A percentile compares a stretch with the other conserved stretches of the same genome.
These are phyloP conservation scores for Diceros bicornis DNA, from an alignment of 2,797 vertebrate species.

Conservation along the genomic window DNA sequence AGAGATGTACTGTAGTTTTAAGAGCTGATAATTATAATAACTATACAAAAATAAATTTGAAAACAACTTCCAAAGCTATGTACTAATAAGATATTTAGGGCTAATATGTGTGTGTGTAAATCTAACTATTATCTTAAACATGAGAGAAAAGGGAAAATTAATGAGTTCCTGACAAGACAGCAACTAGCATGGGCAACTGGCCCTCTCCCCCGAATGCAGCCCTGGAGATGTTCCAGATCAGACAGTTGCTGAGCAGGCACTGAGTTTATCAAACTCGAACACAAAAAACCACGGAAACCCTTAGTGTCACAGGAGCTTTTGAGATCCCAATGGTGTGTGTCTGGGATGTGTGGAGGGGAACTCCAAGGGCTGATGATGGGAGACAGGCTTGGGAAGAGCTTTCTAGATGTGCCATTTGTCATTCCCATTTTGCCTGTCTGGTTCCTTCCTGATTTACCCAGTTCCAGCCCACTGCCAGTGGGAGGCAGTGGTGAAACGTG, in stretches of 20 bases:
- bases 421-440: neutral
- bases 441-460: neutral
- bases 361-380: neutral
- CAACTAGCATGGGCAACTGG: neutral
- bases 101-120: neutral
- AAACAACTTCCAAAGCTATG: slow-evolving; percentile 25
- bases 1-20: neutral
- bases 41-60: neutral
- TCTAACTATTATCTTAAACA: neutral
- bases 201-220: neutral
- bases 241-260: neutral
- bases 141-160: neutral
- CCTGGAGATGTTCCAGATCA: neutral
- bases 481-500: neutral
- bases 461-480: neutral
- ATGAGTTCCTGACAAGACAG: neutral
- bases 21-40: neutral
- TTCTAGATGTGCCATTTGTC: neutral
- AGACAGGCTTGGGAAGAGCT: neutral
- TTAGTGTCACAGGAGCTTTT: neutral
- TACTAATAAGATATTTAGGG: neutral
- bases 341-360: neutral
- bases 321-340: neutral
- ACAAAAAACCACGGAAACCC: neutral
- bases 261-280: neutral